Evolutionary conservation across 37 sponge, comb jelly and placozoan genomes (phyloP).

Genomic region (Chondrosia reniformis): DNA sequence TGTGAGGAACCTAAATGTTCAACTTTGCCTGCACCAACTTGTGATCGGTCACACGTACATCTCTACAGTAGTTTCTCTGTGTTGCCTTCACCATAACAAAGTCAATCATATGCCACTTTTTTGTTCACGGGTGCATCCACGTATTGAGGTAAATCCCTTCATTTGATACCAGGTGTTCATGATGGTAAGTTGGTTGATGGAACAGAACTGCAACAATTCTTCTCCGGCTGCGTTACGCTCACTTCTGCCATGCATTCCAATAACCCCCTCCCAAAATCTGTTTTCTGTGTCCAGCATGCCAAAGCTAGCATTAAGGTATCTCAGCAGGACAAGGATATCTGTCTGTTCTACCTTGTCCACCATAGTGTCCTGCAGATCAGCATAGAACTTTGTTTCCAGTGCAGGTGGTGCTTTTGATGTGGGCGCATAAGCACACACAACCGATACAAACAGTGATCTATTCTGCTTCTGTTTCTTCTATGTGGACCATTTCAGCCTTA

Average conservation of each 20-base stretch:
- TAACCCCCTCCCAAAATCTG: not conserved
- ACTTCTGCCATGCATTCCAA: not conserved
- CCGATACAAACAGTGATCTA: not conserved
- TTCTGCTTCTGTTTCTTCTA: not conserved
- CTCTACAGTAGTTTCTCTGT: not conserved
- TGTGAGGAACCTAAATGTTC: not conserved
- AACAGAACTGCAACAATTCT: slow-evolving; percentile 4
- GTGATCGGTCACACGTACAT: slow-evolving; percentile 23
- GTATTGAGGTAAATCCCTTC: not conserved
- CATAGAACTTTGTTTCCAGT: not conserved
- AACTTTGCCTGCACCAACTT: slow-evolving; percentile 9
- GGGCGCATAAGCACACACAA: slow-evolving; percentile 6
- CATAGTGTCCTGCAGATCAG: slow-evolving; percentile 9
- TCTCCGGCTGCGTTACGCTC: not conserved
- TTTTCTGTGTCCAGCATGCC: not conserved
- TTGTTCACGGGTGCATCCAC: slow-evolving; percentile 25
- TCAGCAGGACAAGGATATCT: not conserved
- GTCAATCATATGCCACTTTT: slow-evolving; percentile 17
- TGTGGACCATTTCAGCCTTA: not conserved
- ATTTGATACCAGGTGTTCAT: slow-evolving; percentile 33
- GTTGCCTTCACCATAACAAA: not conserved
- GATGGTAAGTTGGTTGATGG: not conserved
- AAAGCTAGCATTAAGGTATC: not conserved
- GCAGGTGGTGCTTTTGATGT: not conserved
- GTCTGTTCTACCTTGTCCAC: not conserved